Percentiles rank a stretch among this genome's conserved stretches.
Evolutionary conservation across 2,888 invertebrate species (phyloP).

Genomic region (Fragum fragum): DNA sequence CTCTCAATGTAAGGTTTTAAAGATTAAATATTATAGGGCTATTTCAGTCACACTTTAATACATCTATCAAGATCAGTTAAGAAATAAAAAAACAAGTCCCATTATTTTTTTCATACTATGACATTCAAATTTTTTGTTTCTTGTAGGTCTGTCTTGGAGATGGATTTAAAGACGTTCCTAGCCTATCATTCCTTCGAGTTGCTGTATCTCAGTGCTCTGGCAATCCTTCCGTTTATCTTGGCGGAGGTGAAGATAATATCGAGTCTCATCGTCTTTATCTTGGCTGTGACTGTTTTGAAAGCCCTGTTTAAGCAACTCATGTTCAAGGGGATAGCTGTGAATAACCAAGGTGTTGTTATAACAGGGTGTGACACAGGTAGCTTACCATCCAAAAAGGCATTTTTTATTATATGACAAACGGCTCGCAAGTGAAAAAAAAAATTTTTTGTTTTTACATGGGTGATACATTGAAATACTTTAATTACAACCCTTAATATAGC

Average conservation of each 20-base stretch:
- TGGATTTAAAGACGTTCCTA: slow-evolving; percentile 64
- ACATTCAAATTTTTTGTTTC: not conserved
- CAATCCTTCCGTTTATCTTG: slow-evolving; percentile 76
- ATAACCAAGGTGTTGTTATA: slow-evolving; percentile 76
- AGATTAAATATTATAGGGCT: too few relatives aligned
- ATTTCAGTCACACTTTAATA: too few relatives aligned
- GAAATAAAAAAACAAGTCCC: too few relatives aligned
- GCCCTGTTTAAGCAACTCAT: slow-evolving; percentile 54
- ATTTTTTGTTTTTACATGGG: too few relatives aligned
- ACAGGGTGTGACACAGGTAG: slow-evolving; percentile 84
- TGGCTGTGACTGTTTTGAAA: slow-evolving; percentile 35
- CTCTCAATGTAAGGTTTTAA: too few relatives aligned
- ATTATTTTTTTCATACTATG: too few relatives aligned
- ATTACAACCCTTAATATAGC: too few relatives aligned
- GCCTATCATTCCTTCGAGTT: slow-evolving; percentile 76
- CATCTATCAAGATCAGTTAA: too few relatives aligned
- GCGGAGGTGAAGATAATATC: slow-evolving; percentile 64
- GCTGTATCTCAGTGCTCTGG: slow-evolving; percentile 71
- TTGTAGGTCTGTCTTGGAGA: slow-evolving; percentile 4
- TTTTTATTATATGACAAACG: too few relatives aligned
- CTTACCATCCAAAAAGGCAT: not conserved
- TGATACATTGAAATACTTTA: too few relatives aligned
- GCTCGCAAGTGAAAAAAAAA: too few relatives aligned
- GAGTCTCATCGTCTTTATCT: slow-evolving; percentile 56
- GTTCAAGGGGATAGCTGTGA: slow-evolving; percentile 61